These are phyloP conservation scores for Chymomyza fuscimana DNA, from an alignment of 2,888 invertebrate genomes.

Conservation along the genomic window DNA sequence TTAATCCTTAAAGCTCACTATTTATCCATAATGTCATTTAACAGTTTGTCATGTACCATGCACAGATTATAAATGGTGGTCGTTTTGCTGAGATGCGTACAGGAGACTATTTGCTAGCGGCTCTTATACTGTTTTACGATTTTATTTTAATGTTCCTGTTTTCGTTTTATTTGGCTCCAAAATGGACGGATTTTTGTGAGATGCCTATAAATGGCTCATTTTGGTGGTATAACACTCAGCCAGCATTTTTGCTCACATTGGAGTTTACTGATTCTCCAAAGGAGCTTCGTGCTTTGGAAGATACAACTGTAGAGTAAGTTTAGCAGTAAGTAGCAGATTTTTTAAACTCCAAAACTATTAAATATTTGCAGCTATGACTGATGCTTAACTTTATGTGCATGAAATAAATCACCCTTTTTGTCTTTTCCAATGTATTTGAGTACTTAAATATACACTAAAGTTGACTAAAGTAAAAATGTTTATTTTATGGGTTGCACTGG, in stretches of 20 bases:
- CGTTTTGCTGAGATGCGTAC: constrained; percentile 54
- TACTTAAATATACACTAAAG: background rate
- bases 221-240: background rate
- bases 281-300: too few species aligned
- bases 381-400: background rate
- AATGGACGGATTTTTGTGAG: constrained; percentile 52
- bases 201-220: background rate
- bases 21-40: background rate
- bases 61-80: constrained; percentile 57
- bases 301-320: background rate
- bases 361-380: background rate
- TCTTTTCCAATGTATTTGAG: background rate
- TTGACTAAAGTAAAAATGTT: background rate
- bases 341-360: background rate
- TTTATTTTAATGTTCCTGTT: constrained; percentile 51
- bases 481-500: background rate
- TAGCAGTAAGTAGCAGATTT: background rate
- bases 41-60: constrained; percentile 61
- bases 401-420: background rate
- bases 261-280: background rate
- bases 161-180: constrained; percentile 41
- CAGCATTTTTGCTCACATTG: background rate
- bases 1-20: too few species aligned
- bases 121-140: constrained; percentile 48
- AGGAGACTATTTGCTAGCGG: constrained; percentile 45